Conservation (phyloP, 2,888 invertebrate species). For the Xylota segnis region DNA sequence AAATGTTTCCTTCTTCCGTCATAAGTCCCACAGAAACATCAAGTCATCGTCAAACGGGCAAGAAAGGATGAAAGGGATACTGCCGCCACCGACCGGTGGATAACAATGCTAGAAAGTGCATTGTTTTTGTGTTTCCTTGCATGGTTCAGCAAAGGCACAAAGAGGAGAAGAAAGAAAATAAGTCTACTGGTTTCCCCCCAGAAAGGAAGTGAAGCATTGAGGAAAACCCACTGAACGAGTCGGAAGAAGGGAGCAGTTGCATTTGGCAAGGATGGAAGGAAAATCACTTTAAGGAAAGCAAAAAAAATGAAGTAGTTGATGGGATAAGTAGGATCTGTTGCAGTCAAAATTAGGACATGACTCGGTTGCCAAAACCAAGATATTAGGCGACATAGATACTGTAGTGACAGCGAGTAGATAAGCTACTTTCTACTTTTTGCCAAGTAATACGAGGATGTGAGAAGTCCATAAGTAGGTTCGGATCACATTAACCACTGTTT, state of each 20-base stretch:
- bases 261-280: conserved; percentile 2
- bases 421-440: neutral
- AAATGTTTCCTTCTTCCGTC: conserved; percentile 59
- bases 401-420: conserved; percentile 18
- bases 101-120: conserved; percentile 36
- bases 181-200: too few species aligned
- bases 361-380: conserved; percentile 23
- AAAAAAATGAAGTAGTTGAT: neutral
- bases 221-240: conserved; percentile 25
- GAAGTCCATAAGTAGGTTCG: too few species aligned
- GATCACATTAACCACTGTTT: too few species aligned
- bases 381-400: conserved; percentile 7
- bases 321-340: neutral
- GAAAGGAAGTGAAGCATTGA: conserved; percentile 6
- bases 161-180: neutral
- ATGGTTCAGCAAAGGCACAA: conserved; percentile 1
- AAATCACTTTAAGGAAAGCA: conserved; percentile 10
- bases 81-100: conserved; percentile 9
- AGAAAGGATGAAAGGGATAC: conserved; percentile 36
- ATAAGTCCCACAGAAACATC: conserved; percentile 56
- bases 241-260: conserved; percentile 9
- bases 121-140: conserved; percentile 34
- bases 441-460: neutral
- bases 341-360: neutral
- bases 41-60: conserved; percentile 58